A percentile compares a stretch with the other conserved stretches of the same genome.
These are phyloP conservation scores for Porites rus DNA, from an alignment of 92 coral and sea anemone species.

Conservation along the genomic window DNA sequence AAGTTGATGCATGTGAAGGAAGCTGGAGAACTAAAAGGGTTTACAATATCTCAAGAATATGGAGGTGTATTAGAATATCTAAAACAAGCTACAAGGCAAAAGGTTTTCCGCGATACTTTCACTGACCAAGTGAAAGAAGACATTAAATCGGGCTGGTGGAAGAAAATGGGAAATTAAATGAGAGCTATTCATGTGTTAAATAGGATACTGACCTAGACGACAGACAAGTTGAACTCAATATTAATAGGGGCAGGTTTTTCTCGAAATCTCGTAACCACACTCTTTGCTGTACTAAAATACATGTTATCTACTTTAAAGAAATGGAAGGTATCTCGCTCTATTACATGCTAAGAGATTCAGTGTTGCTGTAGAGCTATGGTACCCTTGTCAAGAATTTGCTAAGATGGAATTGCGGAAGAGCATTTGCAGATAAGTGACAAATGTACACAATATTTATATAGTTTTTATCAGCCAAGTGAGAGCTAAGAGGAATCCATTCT, in stretches of 20 bases:
- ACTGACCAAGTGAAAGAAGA: constrained; percentile 46
- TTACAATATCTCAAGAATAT: constrained; percentile 33
- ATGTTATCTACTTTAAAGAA: too few relatives aligned
- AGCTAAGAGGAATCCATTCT: neutral
- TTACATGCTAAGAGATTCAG: neutral
- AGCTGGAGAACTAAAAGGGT: constrained; percentile 50
- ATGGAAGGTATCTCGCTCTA: too few relatives aligned
- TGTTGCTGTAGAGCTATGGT: neutral
- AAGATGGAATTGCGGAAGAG: neutral
- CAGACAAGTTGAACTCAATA: neutral
- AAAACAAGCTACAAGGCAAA: constrained; percentile 50
- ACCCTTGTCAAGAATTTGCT: neutral
- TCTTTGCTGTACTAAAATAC: too few relatives aligned
- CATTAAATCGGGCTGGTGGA: constrained; percentile 54
- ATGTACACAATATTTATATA: neutral
- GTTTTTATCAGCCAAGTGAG: neutral
- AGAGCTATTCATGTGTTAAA: neutral
- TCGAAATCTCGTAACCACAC: neutral
- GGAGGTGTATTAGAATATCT: constrained; percentile 45
- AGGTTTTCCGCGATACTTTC: constrained; percentile 45
- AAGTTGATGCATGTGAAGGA: constrained; percentile 69
- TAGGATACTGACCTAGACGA: neutral
- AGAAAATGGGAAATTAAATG: constrained; percentile 40
- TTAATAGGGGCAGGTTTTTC: neutral
- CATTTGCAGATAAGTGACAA: constrained; percentile 2